phyloP scores from a whole-genome alignment of 2,113 vertebrate species.

The Marcusenius ussheri region DNA sequence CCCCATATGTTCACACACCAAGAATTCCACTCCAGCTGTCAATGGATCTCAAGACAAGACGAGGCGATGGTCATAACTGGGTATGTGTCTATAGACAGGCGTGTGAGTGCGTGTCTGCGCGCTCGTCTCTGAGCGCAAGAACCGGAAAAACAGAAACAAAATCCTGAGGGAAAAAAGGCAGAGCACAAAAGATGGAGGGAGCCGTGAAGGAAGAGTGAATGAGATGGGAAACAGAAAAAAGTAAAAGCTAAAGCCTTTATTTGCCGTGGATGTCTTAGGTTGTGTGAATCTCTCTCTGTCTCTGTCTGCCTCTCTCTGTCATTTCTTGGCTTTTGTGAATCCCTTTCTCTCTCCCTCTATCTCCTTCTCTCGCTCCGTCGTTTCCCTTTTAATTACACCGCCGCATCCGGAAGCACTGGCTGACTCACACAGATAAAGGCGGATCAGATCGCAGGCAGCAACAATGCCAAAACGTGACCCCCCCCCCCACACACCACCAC shows the following conservation, averaged over 20 bases:
- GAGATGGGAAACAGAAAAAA: not conserved
- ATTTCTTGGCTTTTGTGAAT: not conserved
- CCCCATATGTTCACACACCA: not conserved
- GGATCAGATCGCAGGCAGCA: conserved; percentile 6
- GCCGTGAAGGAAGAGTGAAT: not conserved
- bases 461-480: conserved; percentile 10
- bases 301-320: not conserved
- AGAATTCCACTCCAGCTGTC: not conserved
- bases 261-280: not conserved
- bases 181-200: not conserved
- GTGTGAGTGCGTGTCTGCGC: conserved; percentile 19
- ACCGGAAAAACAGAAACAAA: not conserved
- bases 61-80: not conserved
- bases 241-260: not conserved
- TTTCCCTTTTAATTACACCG: conserved; percentile 12
- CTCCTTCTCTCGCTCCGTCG: not conserved
- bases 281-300: not conserved
- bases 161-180: not conserved
- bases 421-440: conserved; percentile 16
- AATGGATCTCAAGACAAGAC: not conserved
- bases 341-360: not conserved
- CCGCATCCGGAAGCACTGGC: conserved; percentile 16
- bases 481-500: not conserved
- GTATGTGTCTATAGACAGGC: not conserved
- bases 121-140: conserved; percentile 13